These are phyloP conservation scores for Sebastolobus alascanus DNA, from an alignment of 2,797 vertebrate genomes.

Conservation along the genomic window DNA sequence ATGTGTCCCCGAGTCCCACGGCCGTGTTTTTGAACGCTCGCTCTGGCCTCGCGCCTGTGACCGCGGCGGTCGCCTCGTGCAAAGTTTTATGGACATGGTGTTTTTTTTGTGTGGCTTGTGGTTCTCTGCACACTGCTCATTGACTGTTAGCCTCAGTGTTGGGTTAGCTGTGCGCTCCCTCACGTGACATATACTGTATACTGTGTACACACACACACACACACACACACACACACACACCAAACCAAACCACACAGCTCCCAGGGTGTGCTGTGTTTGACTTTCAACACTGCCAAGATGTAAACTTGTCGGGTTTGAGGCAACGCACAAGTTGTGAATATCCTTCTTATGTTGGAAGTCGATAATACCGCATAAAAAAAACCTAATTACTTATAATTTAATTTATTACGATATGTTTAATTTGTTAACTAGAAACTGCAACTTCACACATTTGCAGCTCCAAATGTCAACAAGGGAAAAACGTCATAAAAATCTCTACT, in stretches of 20 bases:
- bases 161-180: not conserved
- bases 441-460: conserved; percentile 10
- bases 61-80: conserved; percentile 15
- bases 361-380: not conserved
- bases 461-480: not conserved
- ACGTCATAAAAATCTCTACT: not conserved
- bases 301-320: not conserved
- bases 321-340: not conserved
- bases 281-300: conserved; percentile 11
- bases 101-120: conserved; percentile 54
- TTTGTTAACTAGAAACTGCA: not conserved
- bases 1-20: conserved; percentile 7
- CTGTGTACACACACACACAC: not conserved
- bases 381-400: not conserved
- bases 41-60: conserved; percentile 7
- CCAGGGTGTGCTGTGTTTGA: conserved; percentile 20
- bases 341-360: not conserved
- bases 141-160: conserved; percentile 18
- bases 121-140: conserved; percentile 40
- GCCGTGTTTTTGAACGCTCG: conserved; percentile 13
- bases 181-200: conserved; percentile 8
- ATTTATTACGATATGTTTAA: not conserved
- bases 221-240: conserved; percentile 4
- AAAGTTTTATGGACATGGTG: conserved; percentile 32
- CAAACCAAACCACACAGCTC: conserved; percentile 7